Percentiles rank a stretch among this genome's conserved stretches.
Conservation (phyloP, 2,797 vertebrate species). For the Xerus rutilus region DNA sequence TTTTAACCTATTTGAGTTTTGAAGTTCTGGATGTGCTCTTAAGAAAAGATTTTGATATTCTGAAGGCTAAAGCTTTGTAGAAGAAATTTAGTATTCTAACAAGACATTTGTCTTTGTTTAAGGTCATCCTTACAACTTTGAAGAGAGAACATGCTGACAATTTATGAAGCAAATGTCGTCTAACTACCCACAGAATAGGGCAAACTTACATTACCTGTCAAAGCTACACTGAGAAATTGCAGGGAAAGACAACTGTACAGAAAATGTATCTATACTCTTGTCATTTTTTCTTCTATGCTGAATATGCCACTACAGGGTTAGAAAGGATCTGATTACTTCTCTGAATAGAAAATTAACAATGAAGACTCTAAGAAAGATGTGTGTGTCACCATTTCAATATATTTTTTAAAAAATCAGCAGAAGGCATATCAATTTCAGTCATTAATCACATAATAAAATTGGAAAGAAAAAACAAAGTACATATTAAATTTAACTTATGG, state of each 20-base stretch:
- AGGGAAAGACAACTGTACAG: constrained; percentile 59
- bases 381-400: neutral
- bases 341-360: constrained; percentile 55
- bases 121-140: constrained; percentile 77
- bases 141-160: constrained; percentile 75
- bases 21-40: neutral
- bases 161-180: constrained; percentile 78
- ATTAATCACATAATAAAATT: neutral
- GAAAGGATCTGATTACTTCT: constrained; percentile 23
- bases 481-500: neutral
- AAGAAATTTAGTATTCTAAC: constrained; percentile 72
- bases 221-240: constrained; percentile 57
- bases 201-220: constrained; percentile 79
- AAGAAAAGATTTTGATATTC: constrained; percentile 61
- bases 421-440: neutral
- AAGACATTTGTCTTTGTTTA: constrained; percentile 80
- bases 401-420: neutral
- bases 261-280: constrained; percentile 29
- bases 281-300: neutral
- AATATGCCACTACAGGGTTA: constrained; percentile 39
- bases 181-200: constrained; percentile 74
- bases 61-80: constrained; percentile 42
- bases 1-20: constrained; percentile 53
- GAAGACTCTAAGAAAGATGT: neutral
- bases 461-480: neutral